Conservation (phyloP, 1,140 invertebrate genomes). For the Pararge aegeria region DNA sequence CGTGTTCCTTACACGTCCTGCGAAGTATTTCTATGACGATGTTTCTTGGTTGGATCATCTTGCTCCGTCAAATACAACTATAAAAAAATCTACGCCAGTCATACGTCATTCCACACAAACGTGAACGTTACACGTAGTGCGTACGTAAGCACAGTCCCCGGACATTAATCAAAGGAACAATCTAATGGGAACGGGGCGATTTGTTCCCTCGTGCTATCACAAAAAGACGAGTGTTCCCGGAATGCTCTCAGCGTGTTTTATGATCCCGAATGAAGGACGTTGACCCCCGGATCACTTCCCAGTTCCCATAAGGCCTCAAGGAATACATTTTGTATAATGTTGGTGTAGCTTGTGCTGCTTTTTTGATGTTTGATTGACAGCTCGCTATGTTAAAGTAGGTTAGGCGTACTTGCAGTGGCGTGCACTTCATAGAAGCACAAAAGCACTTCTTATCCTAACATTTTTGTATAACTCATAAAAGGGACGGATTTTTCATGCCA, state of each 20-base stretch:
- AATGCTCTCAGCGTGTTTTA: conserved; percentile 26
- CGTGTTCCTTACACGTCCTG: too few relatives aligned
- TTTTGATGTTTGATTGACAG: neutral
- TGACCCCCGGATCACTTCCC: conserved; percentile 20
- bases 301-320: neutral
- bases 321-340: neutral
- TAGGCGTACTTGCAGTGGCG: too few relatives aligned
- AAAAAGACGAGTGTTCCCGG: conserved; percentile 22
- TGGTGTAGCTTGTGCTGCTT: neutral
- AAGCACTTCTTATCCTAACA: too few relatives aligned
- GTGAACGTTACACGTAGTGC: too few relatives aligned
- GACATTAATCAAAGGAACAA: conserved; percentile 16
- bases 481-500: too few relatives aligned
- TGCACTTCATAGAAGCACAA: too few relatives aligned
- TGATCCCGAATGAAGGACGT: conserved; percentile 16
- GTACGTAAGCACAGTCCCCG: neutral
- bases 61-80: too few relatives aligned
- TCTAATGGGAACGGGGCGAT: conserved; percentile 22
- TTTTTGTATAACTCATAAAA: too few relatives aligned
- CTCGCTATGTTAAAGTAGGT: neutral
- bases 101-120: too few relatives aligned
- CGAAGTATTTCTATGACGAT: too few relatives aligned
- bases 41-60: too few relatives aligned
- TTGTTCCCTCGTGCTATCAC: conserved; percentile 24
- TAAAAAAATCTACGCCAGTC: too few relatives aligned